Conservation (phyloP, 2,797 vertebrate species). For the Oreochromis grahami region DNA sequence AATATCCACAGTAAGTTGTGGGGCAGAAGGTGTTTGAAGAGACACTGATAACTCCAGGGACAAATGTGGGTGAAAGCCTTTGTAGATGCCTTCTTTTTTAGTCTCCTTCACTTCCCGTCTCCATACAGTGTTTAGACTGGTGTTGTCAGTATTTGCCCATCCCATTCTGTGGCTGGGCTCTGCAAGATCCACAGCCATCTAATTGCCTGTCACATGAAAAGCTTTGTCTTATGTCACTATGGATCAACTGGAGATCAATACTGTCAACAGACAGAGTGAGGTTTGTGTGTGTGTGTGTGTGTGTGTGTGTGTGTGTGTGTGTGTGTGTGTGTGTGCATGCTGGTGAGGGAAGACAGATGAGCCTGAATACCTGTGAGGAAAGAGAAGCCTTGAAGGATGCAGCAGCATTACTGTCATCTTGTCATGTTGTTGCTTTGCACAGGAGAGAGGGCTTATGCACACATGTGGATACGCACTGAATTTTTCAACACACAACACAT, state of each 20-base stretch:
- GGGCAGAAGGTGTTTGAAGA: neutral
- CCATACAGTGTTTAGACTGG: neutral
- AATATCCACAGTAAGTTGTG: slow-evolving; percentile 1
- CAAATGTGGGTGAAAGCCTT: neutral
- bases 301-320: too few relatives aligned
- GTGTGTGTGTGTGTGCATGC: neutral
- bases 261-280: slow-evolving; percentile 34
- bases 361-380: slow-evolving; percentile 47
- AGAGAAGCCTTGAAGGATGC: slow-evolving; percentile 41
- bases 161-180: neutral
- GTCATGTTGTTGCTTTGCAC: neutral
- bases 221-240: slow-evolving; percentile 67
- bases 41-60: neutral
- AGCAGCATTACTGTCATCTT: slow-evolving; percentile 48
- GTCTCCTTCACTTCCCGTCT: neutral
- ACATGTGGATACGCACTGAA: neutral
- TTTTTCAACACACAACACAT: slow-evolving; percentile 1
- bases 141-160: slow-evolving; percentile 29
- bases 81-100: neutral
- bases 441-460: neutral
- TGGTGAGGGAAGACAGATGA: slow-evolving; percentile 27
- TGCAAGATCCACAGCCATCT: slow-evolving; percentile 42
- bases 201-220: slow-evolving; percentile 74
- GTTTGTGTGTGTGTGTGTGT: neutral
- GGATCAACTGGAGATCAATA: slow-evolving; percentile 68